Evolutionary conservation across 2,888 invertebrate species (phyloP).

Genomic region (Amphipyra berbera): DNA sequence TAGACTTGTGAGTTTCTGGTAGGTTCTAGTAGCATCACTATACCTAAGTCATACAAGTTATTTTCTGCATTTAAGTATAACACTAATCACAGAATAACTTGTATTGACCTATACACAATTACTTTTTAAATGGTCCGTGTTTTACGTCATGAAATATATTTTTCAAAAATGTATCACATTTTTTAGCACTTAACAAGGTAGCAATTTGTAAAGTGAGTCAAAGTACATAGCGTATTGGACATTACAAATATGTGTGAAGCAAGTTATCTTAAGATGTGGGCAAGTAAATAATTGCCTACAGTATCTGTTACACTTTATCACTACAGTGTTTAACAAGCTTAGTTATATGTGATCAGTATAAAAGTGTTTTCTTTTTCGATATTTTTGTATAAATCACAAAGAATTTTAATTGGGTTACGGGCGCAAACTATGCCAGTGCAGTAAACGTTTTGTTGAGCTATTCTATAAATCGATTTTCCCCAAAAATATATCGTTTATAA

Average conservation of each 20-base stretch:
- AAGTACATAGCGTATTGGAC: conserved; percentile 54
- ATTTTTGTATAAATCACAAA: conserved; percentile 22
- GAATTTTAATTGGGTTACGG: conserved; percentile 35
- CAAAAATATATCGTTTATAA: background rate
- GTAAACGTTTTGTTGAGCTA: conserved; percentile 12
- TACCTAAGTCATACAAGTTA: background rate
- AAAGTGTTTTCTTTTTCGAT: conserved; percentile 52
- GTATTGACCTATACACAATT: background rate
- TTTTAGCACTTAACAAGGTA: conserved; percentile 39
- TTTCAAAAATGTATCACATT: conserved; percentile 7
- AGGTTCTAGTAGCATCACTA: background rate
- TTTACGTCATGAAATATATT: background rate
- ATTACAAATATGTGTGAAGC: conserved; percentile 55
- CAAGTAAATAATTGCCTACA: conserved; percentile 59
- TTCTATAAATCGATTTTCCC: conserved; percentile 14
- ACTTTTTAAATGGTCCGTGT: too few species aligned
- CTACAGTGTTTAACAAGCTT: conserved; percentile 55
- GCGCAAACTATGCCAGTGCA: conserved; percentile 1
- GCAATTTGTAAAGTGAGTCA: conserved; percentile 57
- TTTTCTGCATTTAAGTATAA: background rate
- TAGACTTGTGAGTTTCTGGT: conserved; percentile 20
- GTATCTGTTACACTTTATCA: conserved; percentile 57
- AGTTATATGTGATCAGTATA: conserved; percentile 38
- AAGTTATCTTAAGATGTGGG: conserved; percentile 57
- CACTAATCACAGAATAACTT: background rate